Evolutionary conservation across 2,113 vertebrate species (phyloP).

Genomic region (Tauraco erythrolophus): DNA sequence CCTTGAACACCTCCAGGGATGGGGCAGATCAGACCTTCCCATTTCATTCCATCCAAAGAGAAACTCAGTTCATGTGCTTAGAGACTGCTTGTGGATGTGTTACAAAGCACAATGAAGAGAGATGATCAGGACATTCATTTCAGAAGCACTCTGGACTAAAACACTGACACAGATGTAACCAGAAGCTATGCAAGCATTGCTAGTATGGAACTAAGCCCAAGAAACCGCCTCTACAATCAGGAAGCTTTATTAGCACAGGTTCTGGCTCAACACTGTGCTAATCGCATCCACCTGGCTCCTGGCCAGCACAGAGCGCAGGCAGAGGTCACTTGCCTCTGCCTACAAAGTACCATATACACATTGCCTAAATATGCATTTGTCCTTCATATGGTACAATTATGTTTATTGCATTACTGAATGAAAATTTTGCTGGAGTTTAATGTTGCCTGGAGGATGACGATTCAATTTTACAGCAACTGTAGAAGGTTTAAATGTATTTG

Average conservation of each 20-base stretch:
- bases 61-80: neutral
- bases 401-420: slow-evolving; percentile 24
- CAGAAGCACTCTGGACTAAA: neutral
- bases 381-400: slow-evolving; percentile 26
- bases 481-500: neutral
- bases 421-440: slow-evolving; percentile 19
- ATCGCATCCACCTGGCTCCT: slow-evolving; percentile 30
- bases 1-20: too few relatives aligned
- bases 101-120: neutral
- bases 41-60: neutral
- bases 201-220: slow-evolving; percentile 22
- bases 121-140: neutral
- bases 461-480: slow-evolving; percentile 4
- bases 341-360: neutral
- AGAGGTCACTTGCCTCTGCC: slow-evolving; percentile 41
- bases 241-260: slow-evolving; percentile 10
- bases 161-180: neutral
- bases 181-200: neutral
- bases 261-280: slow-evolving; percentile 41
- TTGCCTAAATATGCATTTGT: slow-evolving; percentile 16
- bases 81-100: neutral
- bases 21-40: neutral
- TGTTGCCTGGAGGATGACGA: neutral
- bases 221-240: slow-evolving; percentile 42
- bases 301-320: slow-evolving; percentile 31